Evolutionary conservation across 1,140 invertebrate species (phyloP).

Genomic region (Helicorthomorpha holstii): DNA sequence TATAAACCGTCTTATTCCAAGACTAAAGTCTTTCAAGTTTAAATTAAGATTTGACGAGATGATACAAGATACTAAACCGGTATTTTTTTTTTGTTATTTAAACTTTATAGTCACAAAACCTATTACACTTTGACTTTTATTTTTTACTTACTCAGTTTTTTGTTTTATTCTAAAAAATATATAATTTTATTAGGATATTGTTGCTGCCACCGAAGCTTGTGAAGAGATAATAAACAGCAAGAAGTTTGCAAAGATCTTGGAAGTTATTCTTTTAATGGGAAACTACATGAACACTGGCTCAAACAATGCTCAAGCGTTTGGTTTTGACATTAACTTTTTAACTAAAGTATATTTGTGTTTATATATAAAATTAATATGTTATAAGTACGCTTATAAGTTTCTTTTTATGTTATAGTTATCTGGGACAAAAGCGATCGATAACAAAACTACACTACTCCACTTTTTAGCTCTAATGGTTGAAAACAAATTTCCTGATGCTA

Average conservation of each 20-base stretch:
- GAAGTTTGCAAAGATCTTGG: constrained; percentile 77
- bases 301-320: constrained; percentile 79
- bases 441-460: constrained; percentile 81
- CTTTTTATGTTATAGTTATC: constrained; percentile 43
- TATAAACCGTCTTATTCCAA: constrained; percentile 71
- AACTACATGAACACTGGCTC: constrained; percentile 94
- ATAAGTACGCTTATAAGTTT: constrained; percentile 1
- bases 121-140: constrained; percentile 6
- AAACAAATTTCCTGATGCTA: constrained; percentile 64
- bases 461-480: constrained; percentile 79
- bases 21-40: constrained; percentile 79
- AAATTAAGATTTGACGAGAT: constrained; percentile 66
- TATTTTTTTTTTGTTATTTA: constrained; percentile 34
- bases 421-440: constrained; percentile 87
- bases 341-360: constrained; percentile 49
- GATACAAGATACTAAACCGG: constrained; percentile 79
- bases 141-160: constrained; percentile 13
- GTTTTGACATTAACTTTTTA: constrained; percentile 91
- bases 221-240: constrained; percentile 79
- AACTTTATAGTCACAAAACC: not conserved
- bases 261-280: constrained; percentile 74
- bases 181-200: constrained; percentile 50
- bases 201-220: constrained; percentile 83
- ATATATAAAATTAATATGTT: not conserved
- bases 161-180: constrained; percentile 1